Evolutionary conservation across 2,888 invertebrate species (phyloP).

Genomic region (Agonopterix subpropinquella): DNA sequence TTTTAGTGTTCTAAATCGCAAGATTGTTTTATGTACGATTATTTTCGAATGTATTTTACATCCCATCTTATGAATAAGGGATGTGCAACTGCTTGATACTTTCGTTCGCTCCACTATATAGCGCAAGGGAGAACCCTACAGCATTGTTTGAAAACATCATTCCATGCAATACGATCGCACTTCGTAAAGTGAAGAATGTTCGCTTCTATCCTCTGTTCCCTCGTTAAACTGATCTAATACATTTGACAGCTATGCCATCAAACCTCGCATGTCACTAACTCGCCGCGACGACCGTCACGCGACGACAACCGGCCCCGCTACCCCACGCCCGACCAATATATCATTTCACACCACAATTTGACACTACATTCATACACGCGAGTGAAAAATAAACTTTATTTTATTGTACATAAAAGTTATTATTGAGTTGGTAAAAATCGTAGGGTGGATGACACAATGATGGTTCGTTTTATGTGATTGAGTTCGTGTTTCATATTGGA

Average conservation of each 20-base stretch:
- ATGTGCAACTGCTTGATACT: too few species aligned
- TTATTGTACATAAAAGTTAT: conserved; percentile 17
- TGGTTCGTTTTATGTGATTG: conserved; percentile 48
- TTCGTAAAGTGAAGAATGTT: too few species aligned
- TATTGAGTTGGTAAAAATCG: conserved; percentile 5
- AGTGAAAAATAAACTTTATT: conserved; percentile 33
- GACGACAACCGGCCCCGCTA: conserved; percentile 48
- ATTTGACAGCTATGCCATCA: conserved; percentile 47
- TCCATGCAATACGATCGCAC: too few species aligned
- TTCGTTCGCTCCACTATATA: too few species aligned
- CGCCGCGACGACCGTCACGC: conserved; percentile 33
- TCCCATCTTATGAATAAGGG: too few species aligned
- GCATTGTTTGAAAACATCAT: too few species aligned
- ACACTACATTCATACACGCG: conserved; percentile 41
- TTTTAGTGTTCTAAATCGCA: too few species aligned
- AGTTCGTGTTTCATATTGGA: conserved; percentile 45
- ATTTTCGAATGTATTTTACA: too few species aligned
- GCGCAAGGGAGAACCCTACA: too few species aligned
- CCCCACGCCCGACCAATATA: conserved; percentile 37
- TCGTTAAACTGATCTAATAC: conserved; percentile 47
- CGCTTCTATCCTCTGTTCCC: conserved; percentile 1
- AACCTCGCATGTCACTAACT: conserved; percentile 44
- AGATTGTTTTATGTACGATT: too few species aligned
- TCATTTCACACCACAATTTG: conserved; percentile 66
- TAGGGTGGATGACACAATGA: conserved; percentile 25